Conservation (phyloP, 2,797 vertebrate genomes). For the Iguana delicatissima region DNA sequence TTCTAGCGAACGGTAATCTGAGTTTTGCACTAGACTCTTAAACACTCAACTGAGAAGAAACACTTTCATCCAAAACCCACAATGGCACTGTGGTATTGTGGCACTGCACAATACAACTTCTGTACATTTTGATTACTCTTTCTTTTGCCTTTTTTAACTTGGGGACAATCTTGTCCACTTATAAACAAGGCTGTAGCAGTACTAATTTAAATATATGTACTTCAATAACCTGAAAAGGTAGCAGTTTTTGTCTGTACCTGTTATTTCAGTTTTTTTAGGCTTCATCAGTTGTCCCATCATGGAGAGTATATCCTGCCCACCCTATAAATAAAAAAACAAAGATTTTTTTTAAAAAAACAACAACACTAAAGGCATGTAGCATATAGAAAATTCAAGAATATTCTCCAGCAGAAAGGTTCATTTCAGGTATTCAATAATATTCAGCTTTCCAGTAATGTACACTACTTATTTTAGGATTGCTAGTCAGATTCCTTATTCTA, state of each 20-base stretch:
- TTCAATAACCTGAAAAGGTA: neutral
- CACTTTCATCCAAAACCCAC: constrained; percentile 1
- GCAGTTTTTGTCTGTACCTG: constrained; percentile 81
- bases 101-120: neutral
- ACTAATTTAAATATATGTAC: neutral
- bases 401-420: constrained; percentile 20
- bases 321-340: constrained; percentile 78
- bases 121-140: neutral
- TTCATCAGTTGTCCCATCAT: constrained; percentile 99
- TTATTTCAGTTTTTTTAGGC: constrained; percentile 99
- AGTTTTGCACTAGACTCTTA: neutral
- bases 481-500: neutral
- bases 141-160: neutral
- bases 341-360: constrained; percentile 38
- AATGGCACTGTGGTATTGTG: neutral
- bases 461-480: neutral
- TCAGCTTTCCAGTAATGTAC: neutral
- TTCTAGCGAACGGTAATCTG: neutral
- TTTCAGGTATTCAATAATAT: neutral
- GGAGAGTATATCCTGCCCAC: constrained; percentile 97
- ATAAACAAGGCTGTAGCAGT: neutral
- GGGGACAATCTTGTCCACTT: neutral
- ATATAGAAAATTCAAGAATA: neutral
- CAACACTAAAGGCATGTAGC: neutral
- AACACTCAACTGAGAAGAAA: neutral